Evolutionary conservation across 1,140 invertebrate genomes (phyloP).

Genomic region (Drosophila nikananu): DNA sequence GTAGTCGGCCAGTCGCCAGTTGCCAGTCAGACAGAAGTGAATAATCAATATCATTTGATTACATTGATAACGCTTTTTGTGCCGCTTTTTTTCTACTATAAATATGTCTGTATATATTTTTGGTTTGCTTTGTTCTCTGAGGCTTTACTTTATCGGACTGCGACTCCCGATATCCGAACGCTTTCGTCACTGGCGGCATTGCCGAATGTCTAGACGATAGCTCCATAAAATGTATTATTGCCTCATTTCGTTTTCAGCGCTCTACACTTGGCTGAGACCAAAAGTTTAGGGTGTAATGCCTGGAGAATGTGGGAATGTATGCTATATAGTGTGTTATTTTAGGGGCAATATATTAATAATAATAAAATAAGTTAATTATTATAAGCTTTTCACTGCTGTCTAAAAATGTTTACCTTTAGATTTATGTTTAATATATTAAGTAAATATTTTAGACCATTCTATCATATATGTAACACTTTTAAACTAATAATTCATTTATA

Average conservation of each 20-base stretch:
- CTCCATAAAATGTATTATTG: conserved; percentile 54
- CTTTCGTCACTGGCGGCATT: conserved; percentile 50
- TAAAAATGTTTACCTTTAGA: not conserved
- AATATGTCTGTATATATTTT: conserved; percentile 5
- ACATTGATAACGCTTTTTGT: conserved; percentile 50
- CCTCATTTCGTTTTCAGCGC: conserved; percentile 40
- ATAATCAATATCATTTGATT: conserved; percentile 56
- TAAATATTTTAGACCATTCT: too few species aligned
- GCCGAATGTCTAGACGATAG: conserved; percentile 48
- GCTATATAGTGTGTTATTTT: not conserved
- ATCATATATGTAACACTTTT: too few species aligned
- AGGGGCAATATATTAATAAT: not conserved
- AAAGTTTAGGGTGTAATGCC: conserved; percentile 14
- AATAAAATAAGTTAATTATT: not conserved
- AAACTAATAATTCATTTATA: too few species aligned
- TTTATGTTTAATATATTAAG: not conserved
- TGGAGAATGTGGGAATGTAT: not conserved
- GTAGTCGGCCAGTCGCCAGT: conserved; percentile 17
- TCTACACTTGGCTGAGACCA: conserved; percentile 19
- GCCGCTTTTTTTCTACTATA: conserved; percentile 13
- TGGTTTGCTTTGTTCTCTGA: conserved; percentile 23
- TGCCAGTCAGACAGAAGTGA: conserved; percentile 46
- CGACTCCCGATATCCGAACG: conserved; percentile 42
- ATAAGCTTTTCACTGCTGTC: not conserved
- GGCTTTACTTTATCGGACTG: conserved; percentile 37